Base-by-base conservation (phyloP, 1,140 invertebrate genomes). In the Ylistrum balloti region DNA sequence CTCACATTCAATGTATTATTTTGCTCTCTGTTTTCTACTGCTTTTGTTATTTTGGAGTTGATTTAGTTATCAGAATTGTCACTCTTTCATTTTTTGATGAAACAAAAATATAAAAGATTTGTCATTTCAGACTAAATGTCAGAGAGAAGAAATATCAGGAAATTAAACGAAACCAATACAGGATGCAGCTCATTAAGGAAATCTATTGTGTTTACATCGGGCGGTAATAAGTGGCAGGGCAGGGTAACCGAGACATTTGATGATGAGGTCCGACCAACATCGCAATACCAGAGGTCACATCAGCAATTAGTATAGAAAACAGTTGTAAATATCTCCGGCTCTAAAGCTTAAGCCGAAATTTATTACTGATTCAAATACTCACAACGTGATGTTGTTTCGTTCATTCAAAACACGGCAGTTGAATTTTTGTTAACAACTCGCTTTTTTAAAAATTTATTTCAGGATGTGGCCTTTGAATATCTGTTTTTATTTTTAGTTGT, bases 71-170 rank as follows among this genome's bases (percentile, higher is more conserved):
- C 56, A 74, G 56, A 74, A 74, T 74, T 74, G 56, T 74, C 56
- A 74, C 56, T 74, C 56, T 28, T 74, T 74, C 56, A 74, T n/a
- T 28, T 74, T 74, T 74, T 74, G 56, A 74, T 74, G 56, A 28
- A 74, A 74, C n/a, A n/a, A 74, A 74, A 74, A 74, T 74, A 74
- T 74, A 74, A 74, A 74, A 74, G 56, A 74, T 74, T 74, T 74
- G 56, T 74, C 56, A 74, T 74, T 74, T 74, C 56, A 74, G 56
- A 28, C 56, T 3, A 74, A 74, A 74, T 74, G 56, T 74, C 56
- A 74, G n/a, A 74, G 28, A 74, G 22, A 74, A 74, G 56, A 74
- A 74, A 74, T 74, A 74, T 74, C 56, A 74, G 56, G 56, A 74
- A 74, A 74, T 74, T 74, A 74, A 74, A 74, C n/a, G 56, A 74